These are phyloP conservation scores for Oxyruncus cristatus DNA, from an alignment of 2,113 vertebrate genomes.

Conservation along the genomic window DNA sequence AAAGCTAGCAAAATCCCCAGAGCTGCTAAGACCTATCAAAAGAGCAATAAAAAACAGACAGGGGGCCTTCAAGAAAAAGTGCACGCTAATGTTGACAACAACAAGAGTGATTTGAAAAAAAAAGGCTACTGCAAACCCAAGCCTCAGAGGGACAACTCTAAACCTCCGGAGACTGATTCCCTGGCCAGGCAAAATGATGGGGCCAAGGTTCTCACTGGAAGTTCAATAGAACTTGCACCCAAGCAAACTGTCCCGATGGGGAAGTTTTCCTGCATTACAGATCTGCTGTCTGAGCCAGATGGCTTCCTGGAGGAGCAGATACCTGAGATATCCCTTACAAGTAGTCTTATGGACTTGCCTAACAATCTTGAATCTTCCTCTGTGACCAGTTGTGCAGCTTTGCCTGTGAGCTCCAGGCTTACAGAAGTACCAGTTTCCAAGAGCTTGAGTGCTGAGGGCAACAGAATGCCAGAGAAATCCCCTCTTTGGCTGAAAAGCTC, in stretches of 20 bases:
- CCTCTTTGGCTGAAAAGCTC: neutral
- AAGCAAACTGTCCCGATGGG: neutral
- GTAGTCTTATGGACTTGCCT: neutral
- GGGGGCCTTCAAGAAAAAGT: neutral
- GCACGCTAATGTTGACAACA: neutral
- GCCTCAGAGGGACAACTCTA: neutral
- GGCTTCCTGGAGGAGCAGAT: neutral
- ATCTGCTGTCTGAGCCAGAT: neutral
- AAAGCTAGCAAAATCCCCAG: slow-evolving; percentile 31
- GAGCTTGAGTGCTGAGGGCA: neutral
- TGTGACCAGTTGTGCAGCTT: neutral
- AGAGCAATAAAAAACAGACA: neutral
- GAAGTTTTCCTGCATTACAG: neutral
- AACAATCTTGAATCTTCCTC: neutral
- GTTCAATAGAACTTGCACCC: neutral
- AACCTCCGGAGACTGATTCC: neutral
- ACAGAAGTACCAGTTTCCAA: neutral
- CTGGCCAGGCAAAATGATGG: neutral
- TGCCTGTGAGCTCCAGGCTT: neutral
- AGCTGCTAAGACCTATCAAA: neutral
- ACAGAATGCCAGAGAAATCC: neutral
- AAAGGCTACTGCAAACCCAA: neutral
- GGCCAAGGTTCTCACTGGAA: neutral
- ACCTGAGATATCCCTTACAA: neutral
- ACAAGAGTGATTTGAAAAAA: neutral